Conservation (phyloP, 2,113 vertebrate genomes). For the Rostratula benghalensis region DNA sequence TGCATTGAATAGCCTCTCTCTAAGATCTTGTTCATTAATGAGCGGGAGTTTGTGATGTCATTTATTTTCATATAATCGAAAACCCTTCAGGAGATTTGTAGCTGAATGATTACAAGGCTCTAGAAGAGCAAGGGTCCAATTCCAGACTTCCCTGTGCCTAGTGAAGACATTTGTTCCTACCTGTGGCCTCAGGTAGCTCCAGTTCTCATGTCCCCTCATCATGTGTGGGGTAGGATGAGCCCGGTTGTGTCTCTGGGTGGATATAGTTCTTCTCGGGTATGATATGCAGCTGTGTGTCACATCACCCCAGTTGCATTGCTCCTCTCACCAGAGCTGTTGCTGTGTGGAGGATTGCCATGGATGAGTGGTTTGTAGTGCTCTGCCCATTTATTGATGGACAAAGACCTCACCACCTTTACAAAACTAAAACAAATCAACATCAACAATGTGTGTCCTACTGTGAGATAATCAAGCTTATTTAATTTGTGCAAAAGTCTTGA, state of each 20-base stretch:
- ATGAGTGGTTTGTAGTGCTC: background rate
- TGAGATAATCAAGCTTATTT: background rate
- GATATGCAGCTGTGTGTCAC: background rate
- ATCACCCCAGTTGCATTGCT: background rate
- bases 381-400: background rate
- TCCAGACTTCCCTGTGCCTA: background rate
- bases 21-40: conserved; percentile 33
- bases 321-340: background rate
- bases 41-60: background rate
- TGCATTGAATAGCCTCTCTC: conserved; percentile 22
- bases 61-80: background rate
- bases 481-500: background rate
- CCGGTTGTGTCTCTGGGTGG: background rate
- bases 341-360: background rate
- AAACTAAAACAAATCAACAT: background rate
- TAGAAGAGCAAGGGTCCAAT: background rate
- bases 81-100: background rate
- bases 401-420: background rate
- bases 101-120: background rate
- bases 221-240: background rate
- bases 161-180: background rate
- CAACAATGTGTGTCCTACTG: background rate
- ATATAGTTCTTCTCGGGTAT: background rate
- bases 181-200: background rate
- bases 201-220: background rate